These are phyloP conservation scores for Jacana jacana DNA, from an alignment of 2,113 vertebrate species.

Conservation along the genomic window DNA sequence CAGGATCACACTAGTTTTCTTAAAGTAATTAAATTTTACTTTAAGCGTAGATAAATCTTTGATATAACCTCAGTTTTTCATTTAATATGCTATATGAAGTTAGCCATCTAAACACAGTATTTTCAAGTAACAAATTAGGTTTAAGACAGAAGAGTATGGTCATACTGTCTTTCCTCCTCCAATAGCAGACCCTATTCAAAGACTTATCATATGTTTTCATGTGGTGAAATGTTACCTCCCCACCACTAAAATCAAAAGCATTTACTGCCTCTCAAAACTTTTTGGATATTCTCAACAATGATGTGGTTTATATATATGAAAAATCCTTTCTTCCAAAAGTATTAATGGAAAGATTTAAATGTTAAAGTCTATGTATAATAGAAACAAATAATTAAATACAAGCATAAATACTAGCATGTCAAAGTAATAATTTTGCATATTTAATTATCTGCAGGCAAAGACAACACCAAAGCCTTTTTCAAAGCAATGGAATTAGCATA, in stretches of 20 bases:
- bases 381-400: neutral
- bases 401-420: neutral
- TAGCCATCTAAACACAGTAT: neutral
- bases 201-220: neutral
- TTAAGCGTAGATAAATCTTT: neutral
- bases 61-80: neutral
- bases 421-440: neutral
- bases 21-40: neutral
- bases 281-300: neutral
- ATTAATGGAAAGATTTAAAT: neutral
- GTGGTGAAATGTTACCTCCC: neutral
- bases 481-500: neutral
- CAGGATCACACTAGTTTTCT: neutral
- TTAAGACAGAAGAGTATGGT: neutral
- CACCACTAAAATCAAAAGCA: neutral
- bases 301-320: neutral
- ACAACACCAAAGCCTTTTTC: constrained; percentile 14
- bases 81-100: neutral
- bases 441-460: neutral
- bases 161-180: neutral
- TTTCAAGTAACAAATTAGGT: neutral
- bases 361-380: neutral
- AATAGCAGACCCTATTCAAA: neutral
- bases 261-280: neutral
- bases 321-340: neutral